Conservation (phyloP, 1,140 invertebrate species). For the Trichonephila clavipes region DNA sequence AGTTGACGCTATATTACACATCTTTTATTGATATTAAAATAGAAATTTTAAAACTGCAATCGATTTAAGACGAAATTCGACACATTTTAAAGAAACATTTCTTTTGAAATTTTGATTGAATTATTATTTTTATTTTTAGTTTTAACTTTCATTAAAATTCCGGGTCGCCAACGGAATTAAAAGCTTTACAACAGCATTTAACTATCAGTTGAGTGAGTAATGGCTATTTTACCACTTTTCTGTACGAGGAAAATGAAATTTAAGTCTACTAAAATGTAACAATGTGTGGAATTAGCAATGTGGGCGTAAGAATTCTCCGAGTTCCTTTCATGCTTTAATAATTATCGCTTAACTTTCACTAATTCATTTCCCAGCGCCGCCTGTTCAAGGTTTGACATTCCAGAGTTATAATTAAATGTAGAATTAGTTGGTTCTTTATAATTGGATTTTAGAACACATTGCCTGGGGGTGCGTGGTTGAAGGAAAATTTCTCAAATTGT, state of each 20-base stretch:
- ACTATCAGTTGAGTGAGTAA: background rate
- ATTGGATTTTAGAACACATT: background rate
- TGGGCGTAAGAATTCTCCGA: background rate
- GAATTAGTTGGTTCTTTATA: background rate
- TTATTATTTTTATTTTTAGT: too few species aligned
- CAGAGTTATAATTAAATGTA: background rate
- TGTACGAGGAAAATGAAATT: background rate
- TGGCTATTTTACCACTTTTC: background rate
- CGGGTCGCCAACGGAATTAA: background rate
- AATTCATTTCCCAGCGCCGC: background rate
- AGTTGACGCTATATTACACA: too few species aligned
- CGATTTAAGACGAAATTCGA: too few species aligned
- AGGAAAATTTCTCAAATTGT: background rate
- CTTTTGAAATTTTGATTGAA: too few species aligned
- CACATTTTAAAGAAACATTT: too few species aligned
- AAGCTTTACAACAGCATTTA: background rate
- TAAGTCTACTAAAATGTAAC: background rate
- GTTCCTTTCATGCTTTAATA: background rate
- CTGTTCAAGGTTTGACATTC: background rate
- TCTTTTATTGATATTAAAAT: too few species aligned
- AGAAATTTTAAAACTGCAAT: too few species aligned
- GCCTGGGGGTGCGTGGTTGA: background rate
- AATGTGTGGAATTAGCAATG: background rate
- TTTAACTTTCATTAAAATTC: background rate
- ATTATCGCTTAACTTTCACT: background rate